Conservation (phyloP, 30 jellyfish, hydroid and myxozoan species). For the Cassiopea andromeda region DNA sequence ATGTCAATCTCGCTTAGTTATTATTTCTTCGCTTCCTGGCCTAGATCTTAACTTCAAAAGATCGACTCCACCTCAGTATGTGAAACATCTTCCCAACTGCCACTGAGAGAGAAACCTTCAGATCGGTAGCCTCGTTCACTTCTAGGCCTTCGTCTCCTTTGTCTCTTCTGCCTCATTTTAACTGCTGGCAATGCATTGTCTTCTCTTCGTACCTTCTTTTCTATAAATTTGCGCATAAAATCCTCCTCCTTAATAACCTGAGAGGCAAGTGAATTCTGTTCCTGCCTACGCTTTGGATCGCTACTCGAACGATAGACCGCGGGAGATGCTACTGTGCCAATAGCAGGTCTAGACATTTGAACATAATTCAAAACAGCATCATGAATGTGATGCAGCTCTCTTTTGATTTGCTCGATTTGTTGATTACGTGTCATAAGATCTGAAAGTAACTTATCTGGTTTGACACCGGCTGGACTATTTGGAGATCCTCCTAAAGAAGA, state of each 20-base stretch:
- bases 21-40: no score
- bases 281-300: neutral
- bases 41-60: neutral
- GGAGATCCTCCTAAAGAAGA: slow-evolving; percentile 5
- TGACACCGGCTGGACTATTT: slow-evolving; percentile 13
- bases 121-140: slow-evolving; percentile 40
- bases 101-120: slow-evolving; percentile 19
- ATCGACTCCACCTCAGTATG: slow-evolving; percentile 46
- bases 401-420: slow-evolving; percentile 49
- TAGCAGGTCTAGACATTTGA: neutral
- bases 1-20: no score
- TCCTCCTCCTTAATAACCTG: slow-evolving; percentile 34
- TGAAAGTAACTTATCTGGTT: slow-evolving; percentile 11
- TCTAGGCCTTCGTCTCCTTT: slow-evolving; percentile 22
- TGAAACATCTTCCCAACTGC: slow-evolving; percentile 88
- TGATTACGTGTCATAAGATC: slow-evolving; percentile 51
- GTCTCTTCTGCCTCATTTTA: slow-evolving; percentile 24
- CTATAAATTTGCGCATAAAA: slow-evolving; percentile 40
- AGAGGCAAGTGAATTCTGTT: neutral
- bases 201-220: slow-evolving; percentile 7
- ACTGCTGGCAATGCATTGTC: slow-evolving; percentile 35
- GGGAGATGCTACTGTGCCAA: slow-evolving; percentile 11
- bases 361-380: slow-evolving; percentile 10
- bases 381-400: slow-evolving; percentile 49
- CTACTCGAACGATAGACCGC: neutral